Evolutionary conservation across 2,888 invertebrate genomes (phyloP), one percentile per base, ranked within the genome.

Genomic region (Acanthosepion pharaonis): DNA sequence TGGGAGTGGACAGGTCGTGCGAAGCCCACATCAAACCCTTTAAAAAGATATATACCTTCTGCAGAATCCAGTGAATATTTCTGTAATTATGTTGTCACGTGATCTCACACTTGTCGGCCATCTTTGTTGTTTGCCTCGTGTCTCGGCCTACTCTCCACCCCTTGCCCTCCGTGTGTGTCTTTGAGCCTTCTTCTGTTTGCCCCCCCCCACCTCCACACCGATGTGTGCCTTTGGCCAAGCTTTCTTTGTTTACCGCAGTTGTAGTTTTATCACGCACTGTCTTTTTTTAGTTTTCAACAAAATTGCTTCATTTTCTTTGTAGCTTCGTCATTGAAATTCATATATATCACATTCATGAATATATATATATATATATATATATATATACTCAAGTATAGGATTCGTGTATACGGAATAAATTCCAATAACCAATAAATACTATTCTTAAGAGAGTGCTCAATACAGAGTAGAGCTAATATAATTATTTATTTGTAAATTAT

Each of bases 51-150:
- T 5, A 25, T 92, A 33, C 59, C 25, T 91, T 55, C 28, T 20
- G 42, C 93, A 91, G 59, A 42, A 91, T 48, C 25, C 48, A 51
- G 23, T 94, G 59, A 55, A 64, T 59, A 11, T 59, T 51, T n/a
- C 33, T 51, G 93, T 25, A n/a, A 93, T 55, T 51, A 93, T 33
- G n/a, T 53, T 94, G 51, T 91, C 49, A 91, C n/a, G 51, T 91
- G 91, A 91, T 78, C 51, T 51, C 53, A 51, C 91, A 33, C 49
- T 55, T 51, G 59, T 94, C 59, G 55, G 49, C 48, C 93, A 92
- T 92, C 48, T 48, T 28, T 92, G 11, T 92, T 92, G 49, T 92
- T 51, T 92, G 49, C 48, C 48, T 92, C 92, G 25, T 49, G 49
- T 51, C 48, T 51, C 28, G 15, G 28, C 48, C 51, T 23, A 25